These are phyloP conservation scores for Malurus leucopterus DNA, from an alignment of 2,797 vertebrate genomes.

Conservation along the genomic window DNA sequence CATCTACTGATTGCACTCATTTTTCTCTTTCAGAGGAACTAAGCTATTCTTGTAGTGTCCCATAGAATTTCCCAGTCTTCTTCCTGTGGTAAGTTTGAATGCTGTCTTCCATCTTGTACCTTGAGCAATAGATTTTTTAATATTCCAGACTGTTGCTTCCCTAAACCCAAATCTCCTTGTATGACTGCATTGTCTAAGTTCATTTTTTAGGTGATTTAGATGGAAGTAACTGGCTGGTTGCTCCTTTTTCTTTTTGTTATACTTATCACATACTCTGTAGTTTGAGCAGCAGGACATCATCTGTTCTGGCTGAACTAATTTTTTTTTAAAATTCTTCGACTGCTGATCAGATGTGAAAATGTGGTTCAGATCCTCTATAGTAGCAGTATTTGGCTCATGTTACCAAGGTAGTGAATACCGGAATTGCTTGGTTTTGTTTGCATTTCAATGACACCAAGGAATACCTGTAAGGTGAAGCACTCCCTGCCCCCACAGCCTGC, in stretches of 20 bases:
- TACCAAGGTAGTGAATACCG: background rate
- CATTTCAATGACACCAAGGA: background rate
- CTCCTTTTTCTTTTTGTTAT: background rate
- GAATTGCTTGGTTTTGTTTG: background rate
- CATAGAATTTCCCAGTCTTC: conserved; percentile 9
- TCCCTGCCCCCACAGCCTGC: background rate
- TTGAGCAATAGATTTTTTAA: background rate
- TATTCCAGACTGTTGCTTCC: background rate
- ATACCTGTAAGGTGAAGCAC: background rate
- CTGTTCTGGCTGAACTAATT: background rate
- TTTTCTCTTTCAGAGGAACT: conserved; percentile 50
- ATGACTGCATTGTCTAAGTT: background rate
- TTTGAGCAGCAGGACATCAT: background rate
- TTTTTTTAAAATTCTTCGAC: background rate
- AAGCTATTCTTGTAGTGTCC: conserved; percentile 8
- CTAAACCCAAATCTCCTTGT: background rate
- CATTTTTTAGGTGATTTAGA: background rate
- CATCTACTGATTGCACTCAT: conserved; percentile 3
- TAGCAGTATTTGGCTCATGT: background rate
- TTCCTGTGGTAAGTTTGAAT: conserved; percentile 32
- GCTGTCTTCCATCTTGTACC: background rate
- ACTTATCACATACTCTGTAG: background rate
- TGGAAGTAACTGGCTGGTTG: background rate
- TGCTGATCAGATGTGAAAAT: background rate
- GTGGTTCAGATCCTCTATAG: background rate